phyloP scores from a whole-genome alignment of 2,113 vertebrate species.

The Menura novaehollandiae region DNA sequence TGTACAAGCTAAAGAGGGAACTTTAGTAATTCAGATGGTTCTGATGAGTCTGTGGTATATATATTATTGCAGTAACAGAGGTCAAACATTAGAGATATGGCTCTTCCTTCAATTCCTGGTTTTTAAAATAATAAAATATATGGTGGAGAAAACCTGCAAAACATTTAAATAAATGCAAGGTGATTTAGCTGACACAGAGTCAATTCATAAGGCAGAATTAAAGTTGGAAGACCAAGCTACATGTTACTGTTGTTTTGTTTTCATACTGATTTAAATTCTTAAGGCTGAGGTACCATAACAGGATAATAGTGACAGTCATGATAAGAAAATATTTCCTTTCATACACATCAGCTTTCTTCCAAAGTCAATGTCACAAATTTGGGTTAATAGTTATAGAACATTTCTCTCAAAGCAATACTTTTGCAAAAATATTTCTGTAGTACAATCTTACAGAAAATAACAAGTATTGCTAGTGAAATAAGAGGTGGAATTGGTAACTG shows the following conservation, averaged over 20 bases:
- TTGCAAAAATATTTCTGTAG: constrained; percentile 18
- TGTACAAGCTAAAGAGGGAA: neutral
- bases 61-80: constrained; percentile 5
- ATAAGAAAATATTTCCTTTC: constrained; percentile 5
- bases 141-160: neutral
- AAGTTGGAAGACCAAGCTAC: neutral
- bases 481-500: constrained; percentile 10
- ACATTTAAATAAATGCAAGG: neutral
- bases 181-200: neutral
- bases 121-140: neutral
- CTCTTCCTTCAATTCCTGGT: neutral
- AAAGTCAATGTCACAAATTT: neutral
- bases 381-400: neutral
- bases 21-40: constrained; percentile 5
- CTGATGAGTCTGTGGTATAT: neutral
- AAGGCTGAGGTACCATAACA: neutral
- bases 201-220: neutral
- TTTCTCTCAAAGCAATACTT: constrained; percentile 12
- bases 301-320: neutral
- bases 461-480: constrained; percentile 20
- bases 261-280: constrained; percentile 10
- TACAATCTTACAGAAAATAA: constrained; percentile 36
- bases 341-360: neutral
- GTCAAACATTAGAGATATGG: neutral
- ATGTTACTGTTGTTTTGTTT: neutral